Evolutionary conservation across 1,140 invertebrate genomes (phyloP).

Genomic region (Drosophila kurseongensis): DNA sequence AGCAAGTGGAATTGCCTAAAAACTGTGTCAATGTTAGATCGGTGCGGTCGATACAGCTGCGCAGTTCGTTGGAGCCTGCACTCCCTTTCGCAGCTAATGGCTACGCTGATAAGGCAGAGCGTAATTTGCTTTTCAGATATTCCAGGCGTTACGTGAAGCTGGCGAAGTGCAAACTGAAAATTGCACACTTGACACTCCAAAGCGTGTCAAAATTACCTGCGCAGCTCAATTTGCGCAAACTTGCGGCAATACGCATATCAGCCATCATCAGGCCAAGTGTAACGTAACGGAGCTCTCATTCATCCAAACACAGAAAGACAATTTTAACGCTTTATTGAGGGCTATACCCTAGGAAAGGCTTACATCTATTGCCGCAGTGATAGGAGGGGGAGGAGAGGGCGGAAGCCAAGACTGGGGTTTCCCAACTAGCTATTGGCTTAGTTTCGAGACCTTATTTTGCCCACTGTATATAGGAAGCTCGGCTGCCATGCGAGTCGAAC

Average conservation of each 20-base stretch:
- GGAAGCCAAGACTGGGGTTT: not conserved
- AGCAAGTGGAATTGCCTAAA: conserved; percentile 5
- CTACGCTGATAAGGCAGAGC: conserved; percentile 18
- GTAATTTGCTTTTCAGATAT: conserved; percentile 41
- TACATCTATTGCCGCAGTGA: conserved; percentile 14
- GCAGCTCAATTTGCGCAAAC: conserved; percentile 56
- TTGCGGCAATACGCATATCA: conserved; percentile 12
- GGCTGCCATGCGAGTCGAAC: not conserved
- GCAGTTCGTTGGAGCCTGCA: conserved; percentile 1
- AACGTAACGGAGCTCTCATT: conserved; percentile 26
- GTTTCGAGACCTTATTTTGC: conserved; percentile 10
- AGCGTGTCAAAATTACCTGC: conserved; percentile 61
- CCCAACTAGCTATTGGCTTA: conserved; percentile 40
- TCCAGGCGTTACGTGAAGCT: conserved; percentile 39
- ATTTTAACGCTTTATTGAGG: conserved; percentile 15
- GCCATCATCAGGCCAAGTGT: conserved; percentile 44
- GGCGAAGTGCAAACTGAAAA: conserved; percentile 53
- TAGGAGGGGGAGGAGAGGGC: no score
- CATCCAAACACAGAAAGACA: conserved; percentile 9
- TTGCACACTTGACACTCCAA: conserved; percentile 61
- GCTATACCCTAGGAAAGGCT: conserved; percentile 31
- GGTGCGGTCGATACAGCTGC: conserved; percentile 29
- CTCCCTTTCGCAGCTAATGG: conserved; percentile 1
- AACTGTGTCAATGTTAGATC: conserved; percentile 72
- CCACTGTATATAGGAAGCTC: conserved; percentile 13